phyloP scores from a whole-genome alignment of 1,140 invertebrate genomes.

The Drosophila erecta region DNA sequence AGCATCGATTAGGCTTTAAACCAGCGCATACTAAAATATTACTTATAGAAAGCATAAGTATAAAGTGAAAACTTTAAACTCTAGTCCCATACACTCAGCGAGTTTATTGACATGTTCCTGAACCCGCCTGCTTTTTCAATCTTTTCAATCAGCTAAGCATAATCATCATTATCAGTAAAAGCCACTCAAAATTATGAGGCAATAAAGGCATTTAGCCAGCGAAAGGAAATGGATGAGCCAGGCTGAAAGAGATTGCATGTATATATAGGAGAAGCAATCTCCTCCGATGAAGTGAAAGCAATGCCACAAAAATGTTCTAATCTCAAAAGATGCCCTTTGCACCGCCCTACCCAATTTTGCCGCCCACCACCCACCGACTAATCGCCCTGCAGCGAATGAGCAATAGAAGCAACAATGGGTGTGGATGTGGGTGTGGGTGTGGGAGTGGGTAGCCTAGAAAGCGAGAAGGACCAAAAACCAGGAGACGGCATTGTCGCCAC shows the following conservation, averaged over 20 bases:
- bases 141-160: conserved; percentile 29
- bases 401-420: conserved; percentile 64
- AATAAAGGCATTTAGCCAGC: conserved; percentile 52
- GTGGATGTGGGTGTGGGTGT: background rate
- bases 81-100: background rate
- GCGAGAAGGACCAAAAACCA: conserved; percentile 12
- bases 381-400: conserved; percentile 78
- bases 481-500: conserved; percentile 58
- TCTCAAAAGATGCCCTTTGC: conserved; percentile 39
- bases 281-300: conserved; percentile 66
- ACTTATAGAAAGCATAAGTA: too few relatives aligned
- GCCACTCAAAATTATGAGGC: conserved; percentile 62
- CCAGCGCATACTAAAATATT: too few relatives aligned
- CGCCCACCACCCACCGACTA: conserved; percentile 40
- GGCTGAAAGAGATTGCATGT: background rate
- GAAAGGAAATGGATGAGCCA: conserved; percentile 3
- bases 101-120: background rate
- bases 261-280: conserved; percentile 44
- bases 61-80: too few relatives aligned
- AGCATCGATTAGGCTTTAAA: too few relatives aligned
- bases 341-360: background rate
- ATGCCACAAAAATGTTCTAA: conserved; percentile 76
- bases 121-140: conserved; percentile 8
- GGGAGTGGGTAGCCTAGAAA: background rate
- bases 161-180: conserved; percentile 51